A percentile compares a stretch with the other conserved stretches of the same genome.
Conservation (phyloP, 2,888 invertebrate species). For the Callosobruchus maculatus region DNA sequence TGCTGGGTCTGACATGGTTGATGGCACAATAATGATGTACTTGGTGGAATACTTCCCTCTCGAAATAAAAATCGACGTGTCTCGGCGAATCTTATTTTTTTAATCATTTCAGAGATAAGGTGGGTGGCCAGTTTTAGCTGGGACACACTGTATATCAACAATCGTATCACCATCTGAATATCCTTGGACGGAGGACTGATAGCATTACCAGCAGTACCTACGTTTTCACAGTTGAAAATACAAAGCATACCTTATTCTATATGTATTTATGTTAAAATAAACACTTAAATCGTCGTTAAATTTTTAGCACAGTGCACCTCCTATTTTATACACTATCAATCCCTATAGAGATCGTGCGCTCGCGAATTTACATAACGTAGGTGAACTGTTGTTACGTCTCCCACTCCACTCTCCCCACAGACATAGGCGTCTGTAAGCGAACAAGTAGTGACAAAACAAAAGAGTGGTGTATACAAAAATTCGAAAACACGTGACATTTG, state of each 20-base stretch:
- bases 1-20: too few species aligned
- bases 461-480: too few species aligned
- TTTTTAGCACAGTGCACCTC: background rate
- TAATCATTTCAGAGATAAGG: too few species aligned
- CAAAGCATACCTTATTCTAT: background rate
- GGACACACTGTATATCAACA: background rate
- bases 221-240: background rate
- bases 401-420: background rate
- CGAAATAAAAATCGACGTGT: too few species aligned
- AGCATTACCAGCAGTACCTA: background rate
- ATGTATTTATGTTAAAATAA: background rate
- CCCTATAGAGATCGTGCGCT: background rate
- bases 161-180: background rate
- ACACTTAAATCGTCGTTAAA: background rate
- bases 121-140: too few species aligned
- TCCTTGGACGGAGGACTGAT: background rate
- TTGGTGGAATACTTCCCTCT: too few species aligned
- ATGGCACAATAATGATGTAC: too few species aligned
- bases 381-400: background rate
- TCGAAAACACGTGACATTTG: too few species aligned
- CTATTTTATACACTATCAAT: background rate
- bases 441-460: too few species aligned
- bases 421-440: background rate
- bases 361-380: background rate
- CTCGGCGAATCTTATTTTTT: too few species aligned